Conservation (phyloP, 2,113 vertebrate genomes). For the Rhegmatorhina hoffmannsi region DNA sequence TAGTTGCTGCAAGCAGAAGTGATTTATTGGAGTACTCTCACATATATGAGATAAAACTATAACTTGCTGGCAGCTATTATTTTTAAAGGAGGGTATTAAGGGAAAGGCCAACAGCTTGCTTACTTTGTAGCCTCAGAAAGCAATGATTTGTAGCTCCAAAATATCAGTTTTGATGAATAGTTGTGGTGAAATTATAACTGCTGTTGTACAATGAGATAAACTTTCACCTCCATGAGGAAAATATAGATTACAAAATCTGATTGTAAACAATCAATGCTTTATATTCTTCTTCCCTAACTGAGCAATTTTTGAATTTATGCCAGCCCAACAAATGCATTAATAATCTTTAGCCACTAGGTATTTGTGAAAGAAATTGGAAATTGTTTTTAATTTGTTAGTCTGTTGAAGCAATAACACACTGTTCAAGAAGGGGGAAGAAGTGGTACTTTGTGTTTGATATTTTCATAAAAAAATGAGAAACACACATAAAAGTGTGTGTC, state of each 20-base stretch:
- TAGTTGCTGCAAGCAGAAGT: conserved; percentile 68
- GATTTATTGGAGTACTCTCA: conserved; percentile 75
- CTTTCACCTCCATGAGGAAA: conserved; percentile 71
- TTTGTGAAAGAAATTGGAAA: conserved; percentile 71
- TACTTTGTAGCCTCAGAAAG: conserved; percentile 60
- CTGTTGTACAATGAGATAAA: conserved; percentile 71
- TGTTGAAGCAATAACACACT: conserved; percentile 60
- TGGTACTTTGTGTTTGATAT: not conserved
- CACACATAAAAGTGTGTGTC: not conserved
- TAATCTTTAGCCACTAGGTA: conserved; percentile 74
- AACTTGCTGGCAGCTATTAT: conserved; percentile 63
- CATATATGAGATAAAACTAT: conserved; percentile 71
- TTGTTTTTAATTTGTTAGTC: conserved; percentile 72
- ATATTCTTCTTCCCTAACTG: conserved; percentile 72
- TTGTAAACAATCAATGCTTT: conserved; percentile 65
- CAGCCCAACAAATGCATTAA: conserved; percentile 74
- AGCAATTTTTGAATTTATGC: conserved; percentile 73
- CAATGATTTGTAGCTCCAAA: conserved; percentile 56
- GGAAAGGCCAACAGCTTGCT: conserved; percentile 63
- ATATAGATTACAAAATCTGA: conserved; percentile 72
- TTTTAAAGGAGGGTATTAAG: conserved; percentile 48
- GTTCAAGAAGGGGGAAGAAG: not conserved
- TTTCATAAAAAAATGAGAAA: conserved; percentile 58
- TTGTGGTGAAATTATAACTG: conserved; percentile 67
- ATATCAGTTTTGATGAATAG: conserved; percentile 71